A percentile compares a stretch with the other conserved stretches of the same genome.
These are phyloP conservation scores for Orycteropus afer DNA, from an alignment of 2,113 vertebrate species.

Conservation along the genomic window DNA sequence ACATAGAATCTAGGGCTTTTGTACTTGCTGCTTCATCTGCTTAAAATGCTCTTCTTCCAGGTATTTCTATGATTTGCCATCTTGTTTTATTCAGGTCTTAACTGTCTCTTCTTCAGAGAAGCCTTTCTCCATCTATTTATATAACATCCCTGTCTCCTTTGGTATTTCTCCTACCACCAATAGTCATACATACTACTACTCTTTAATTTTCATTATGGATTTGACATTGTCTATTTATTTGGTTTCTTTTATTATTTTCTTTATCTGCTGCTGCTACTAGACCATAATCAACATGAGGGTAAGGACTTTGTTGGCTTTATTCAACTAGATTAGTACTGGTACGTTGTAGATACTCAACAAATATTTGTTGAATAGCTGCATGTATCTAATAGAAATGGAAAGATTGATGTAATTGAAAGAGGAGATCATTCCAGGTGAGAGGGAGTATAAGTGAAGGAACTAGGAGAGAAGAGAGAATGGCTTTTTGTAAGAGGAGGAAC, in stretches of 20 bases:
- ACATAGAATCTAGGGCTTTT: neutral
- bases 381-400: neutral
- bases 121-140: neutral
- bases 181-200: neutral
- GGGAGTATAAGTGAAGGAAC: neutral
- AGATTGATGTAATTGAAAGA: conserved; percentile 6
- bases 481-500: neutral
- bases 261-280: conserved; percentile 22
- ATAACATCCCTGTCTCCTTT: neutral
- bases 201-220: neutral
- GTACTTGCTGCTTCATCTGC: neutral
- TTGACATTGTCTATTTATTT: conserved; percentile 31
- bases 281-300: neutral
- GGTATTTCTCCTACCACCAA: too few species aligned
- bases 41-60: conserved; percentile 24
- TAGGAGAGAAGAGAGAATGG: neutral
- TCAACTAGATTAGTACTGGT: conserved; percentile 2
- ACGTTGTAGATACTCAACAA: conserved; percentile 6
- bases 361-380: conserved; percentile 14
- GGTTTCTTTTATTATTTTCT: neutral
- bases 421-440: conserved; percentile 26
- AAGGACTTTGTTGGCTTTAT: conserved; percentile 21
- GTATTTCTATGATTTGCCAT: neutral
- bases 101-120: conserved; percentile 48
- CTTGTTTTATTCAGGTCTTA: conserved; percentile 30